phyloP scores from a whole-genome alignment of 1,140 invertebrate species.

The Drosophila hydei region DNA sequence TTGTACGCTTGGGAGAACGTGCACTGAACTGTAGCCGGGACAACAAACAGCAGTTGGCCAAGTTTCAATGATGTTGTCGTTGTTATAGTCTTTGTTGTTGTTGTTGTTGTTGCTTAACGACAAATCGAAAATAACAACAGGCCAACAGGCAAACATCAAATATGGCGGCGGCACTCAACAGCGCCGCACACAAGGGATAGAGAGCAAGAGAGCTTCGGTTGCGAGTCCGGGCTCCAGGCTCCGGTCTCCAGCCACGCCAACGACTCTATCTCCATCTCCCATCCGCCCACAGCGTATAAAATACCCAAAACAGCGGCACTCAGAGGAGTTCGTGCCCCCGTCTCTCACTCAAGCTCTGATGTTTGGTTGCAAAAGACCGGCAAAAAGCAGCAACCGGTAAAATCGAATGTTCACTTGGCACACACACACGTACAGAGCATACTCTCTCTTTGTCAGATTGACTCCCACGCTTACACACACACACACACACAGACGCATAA shows the following conservation, averaged over 20 bases:
- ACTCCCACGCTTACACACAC: slow-evolving; percentile 27
- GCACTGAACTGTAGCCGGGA: slow-evolving; percentile 40
- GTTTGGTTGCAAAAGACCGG: slow-evolving; percentile 65
- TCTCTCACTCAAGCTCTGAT: slow-evolving; percentile 3
- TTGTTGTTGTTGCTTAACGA: slow-evolving; percentile 31
- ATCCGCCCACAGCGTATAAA: slow-evolving; percentile 38
- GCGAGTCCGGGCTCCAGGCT: background rate
- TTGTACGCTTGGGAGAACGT: slow-evolving; percentile 31
- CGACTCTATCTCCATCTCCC: slow-evolving; percentile 9
- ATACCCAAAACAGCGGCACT: slow-evolving; percentile 59
- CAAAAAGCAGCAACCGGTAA: slow-evolving; percentile 82
- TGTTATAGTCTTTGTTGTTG: slow-evolving; percentile 14
- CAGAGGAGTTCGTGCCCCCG: slow-evolving; percentile 1
- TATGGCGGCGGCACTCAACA: slow-evolving; percentile 49
- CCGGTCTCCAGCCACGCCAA: background rate
- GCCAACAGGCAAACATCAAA: slow-evolving; percentile 54
- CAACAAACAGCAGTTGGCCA: slow-evolving; percentile 51
- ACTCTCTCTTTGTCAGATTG: slow-evolving; percentile 15
- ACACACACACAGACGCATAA: slow-evolving; percentile 31
- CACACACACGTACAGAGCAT: slow-evolving; percentile 29
- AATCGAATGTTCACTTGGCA: slow-evolving; percentile 79
- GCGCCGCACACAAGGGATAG: slow-evolving; percentile 23
- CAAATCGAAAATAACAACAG: slow-evolving; percentile 56
- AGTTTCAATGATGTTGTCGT: slow-evolving; percentile 27
- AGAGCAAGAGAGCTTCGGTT: background rate